Conservation (phyloP, 1,140 invertebrate species). For the Drosophila equinoxialis region DNA sequence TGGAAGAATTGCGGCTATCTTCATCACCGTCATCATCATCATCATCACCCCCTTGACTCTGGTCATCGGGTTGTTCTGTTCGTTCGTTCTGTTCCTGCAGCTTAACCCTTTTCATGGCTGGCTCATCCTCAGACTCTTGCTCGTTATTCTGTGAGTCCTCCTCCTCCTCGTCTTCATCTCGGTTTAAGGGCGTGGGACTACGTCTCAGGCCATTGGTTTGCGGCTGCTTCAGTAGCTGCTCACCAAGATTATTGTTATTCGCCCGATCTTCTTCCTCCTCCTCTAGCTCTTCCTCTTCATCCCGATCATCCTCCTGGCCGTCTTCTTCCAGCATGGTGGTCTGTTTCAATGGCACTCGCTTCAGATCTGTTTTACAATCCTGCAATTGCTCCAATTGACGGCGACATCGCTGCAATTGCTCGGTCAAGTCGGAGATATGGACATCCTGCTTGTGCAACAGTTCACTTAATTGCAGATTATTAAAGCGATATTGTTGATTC, state of each 20-base stretch:
- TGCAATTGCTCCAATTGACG: conserved; percentile 53
- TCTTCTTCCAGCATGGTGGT: conserved; percentile 31
- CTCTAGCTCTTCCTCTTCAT: conserved; percentile 39
- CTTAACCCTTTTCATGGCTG: conserved; percentile 54
- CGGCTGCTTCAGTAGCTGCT: conserved; percentile 32
- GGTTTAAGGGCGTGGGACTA: conserved; percentile 56
- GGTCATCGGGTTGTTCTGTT: conserved; percentile 15
- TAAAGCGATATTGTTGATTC: conserved; percentile 74
- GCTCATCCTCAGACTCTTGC: conserved; percentile 25
- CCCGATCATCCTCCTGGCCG: conserved; percentile 4
- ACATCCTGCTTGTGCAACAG: conserved; percentile 68
- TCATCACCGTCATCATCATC: background rate
- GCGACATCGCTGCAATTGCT: conserved; percentile 70
- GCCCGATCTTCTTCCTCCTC: conserved; percentile 59
- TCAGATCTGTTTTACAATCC: conserved; percentile 49
- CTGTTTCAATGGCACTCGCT: conserved; percentile 63
- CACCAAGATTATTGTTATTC: conserved; percentile 62
- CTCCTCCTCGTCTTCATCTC: conserved; percentile 25
- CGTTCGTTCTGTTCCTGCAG: conserved; percentile 26
- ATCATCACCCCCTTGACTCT: conserved; percentile 15
- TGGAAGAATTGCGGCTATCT: background rate
- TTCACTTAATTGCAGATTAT: conserved; percentile 69
- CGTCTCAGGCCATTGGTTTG: conserved; percentile 54
- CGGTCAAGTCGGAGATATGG: conserved; percentile 71
- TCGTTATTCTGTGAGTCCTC: conserved; percentile 15